Evolutionary conservation across 2,797 vertebrate genomes (phyloP).

Genomic region (Macroramphosus scolopax): DNA sequence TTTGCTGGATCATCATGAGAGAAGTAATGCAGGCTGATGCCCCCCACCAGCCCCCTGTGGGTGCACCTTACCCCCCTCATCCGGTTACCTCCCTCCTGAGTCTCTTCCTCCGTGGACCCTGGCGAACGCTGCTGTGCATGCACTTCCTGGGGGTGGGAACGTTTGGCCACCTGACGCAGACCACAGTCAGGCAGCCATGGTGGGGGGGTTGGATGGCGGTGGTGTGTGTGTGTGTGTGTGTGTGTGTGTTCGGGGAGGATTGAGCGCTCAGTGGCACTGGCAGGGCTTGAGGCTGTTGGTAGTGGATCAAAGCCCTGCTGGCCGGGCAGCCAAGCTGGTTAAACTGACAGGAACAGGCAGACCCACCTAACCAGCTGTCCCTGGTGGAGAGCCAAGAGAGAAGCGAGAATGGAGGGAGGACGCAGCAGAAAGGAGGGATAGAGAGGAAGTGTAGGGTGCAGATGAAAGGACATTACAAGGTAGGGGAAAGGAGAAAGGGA

Average conservation of each 20-base stretch:
- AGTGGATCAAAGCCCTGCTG: conserved; percentile 63
- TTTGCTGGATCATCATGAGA: conserved; percentile 34
- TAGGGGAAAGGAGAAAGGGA: not conserved
- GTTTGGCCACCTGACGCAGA: conserved; percentile 17
- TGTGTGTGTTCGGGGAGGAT: no score
- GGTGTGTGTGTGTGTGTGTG: no score
- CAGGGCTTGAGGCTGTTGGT: conserved; percentile 47
- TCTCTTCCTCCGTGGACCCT: conserved; percentile 15
- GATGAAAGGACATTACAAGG: conserved; percentile 9
- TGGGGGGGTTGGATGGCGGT: no score
- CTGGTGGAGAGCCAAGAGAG: conserved; percentile 54
- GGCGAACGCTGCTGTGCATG: conserved; percentile 3
- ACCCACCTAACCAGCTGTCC: conserved; percentile 70
- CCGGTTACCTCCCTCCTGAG: conserved; percentile 11
- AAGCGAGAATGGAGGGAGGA: conserved; percentile 9
- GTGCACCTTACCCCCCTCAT: not conserved
- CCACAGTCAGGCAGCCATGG: conserved; percentile 11
- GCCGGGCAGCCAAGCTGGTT: conserved; percentile 46
- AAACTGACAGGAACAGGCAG: conserved; percentile 63
- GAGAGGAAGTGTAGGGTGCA: not conserved
- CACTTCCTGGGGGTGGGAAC: conserved; percentile 3
- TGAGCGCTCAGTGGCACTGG: conserved; percentile 29
- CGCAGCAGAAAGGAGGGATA: not conserved
- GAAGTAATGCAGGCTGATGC: conserved; percentile 15
- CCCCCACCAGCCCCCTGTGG: not conserved